Evolutionary conservation across 2,888 invertebrate species (phyloP).

Genomic region (Thecophora atra): DNA sequence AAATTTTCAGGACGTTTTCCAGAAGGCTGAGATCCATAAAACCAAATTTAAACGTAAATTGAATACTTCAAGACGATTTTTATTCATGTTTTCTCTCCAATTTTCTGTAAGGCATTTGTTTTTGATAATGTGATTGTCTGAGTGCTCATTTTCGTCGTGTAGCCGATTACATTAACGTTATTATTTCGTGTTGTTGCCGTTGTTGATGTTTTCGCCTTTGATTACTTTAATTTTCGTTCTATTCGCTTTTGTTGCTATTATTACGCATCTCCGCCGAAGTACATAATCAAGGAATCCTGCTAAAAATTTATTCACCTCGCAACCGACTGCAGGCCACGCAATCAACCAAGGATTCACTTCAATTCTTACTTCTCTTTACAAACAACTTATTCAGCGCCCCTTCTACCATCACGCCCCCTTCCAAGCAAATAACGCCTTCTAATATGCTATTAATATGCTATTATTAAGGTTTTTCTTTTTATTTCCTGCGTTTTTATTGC

Average conservation of each 20-base stretch:
- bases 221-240: neutral
- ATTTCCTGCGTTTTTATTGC: neutral
- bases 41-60: neutral
- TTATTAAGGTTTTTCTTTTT: constrained; percentile 11
- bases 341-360: too few species aligned
- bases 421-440: neutral
- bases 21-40: neutral
- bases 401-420: too few species aligned
- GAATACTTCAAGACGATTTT: neutral
- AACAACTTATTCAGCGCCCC: too few species aligned
- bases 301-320: constrained; percentile 1
- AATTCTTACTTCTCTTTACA: too few species aligned
- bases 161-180: constrained; percentile 6
- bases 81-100: neutral
- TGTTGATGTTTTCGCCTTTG: neutral
- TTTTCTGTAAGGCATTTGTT: neutral
- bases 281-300: constrained; percentile 27
- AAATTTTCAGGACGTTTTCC: neutral
- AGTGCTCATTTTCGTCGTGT: neutral
- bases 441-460: constrained; percentile 12
- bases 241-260: constrained; percentile 26
- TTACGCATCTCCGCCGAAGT: constrained; percentile 40
- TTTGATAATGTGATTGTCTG: neutral
- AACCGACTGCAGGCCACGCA: too few species aligned
- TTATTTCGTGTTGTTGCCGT: constrained; percentile 8